Conservation (phyloP, 2,113 vertebrate genomes). For the Garra rufa region DNA sequence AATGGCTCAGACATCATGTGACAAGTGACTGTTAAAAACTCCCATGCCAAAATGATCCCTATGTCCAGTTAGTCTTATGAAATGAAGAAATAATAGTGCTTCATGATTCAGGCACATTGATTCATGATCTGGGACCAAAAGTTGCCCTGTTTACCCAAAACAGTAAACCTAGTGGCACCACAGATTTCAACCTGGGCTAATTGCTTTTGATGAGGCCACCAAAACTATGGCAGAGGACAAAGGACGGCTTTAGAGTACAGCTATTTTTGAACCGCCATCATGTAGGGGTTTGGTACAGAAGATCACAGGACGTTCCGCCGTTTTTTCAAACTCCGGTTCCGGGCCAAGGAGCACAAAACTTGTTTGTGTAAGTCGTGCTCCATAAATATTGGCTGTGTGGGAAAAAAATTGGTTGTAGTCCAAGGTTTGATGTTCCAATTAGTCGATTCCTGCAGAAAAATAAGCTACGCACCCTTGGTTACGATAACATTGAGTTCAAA, state of each 20-base stretch:
- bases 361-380: conserved; percentile 11
- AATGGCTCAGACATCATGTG: conserved; percentile 12
- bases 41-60: background rate
- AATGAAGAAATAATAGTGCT: background rate
- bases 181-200: background rate
- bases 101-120: background rate
- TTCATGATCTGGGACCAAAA: background rate
- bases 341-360: conserved; percentile 1
- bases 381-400: conserved; percentile 19
- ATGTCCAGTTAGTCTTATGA: background rate
- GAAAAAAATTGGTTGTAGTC: background rate
- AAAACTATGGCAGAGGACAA: background rate
- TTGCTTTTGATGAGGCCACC: conserved; percentile 5
- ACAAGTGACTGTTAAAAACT: conserved; percentile 2
- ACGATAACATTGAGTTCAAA: conserved; percentile 47
- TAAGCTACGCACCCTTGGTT: conserved; percentile 25
- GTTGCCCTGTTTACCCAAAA: conserved; percentile 4
- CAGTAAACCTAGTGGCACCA: conserved; percentile 8
- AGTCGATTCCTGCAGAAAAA: conserved; percentile 44
- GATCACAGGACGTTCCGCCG: conserved; percentile 13
- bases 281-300: background rate
- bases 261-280: conserved; percentile 7
- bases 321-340: conserved; percentile 14
- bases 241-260: conserved; percentile 7
- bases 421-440: conserved; percentile 49